Percentiles rank a stretch among this genome's conserved stretches.
Conservation (phyloP, 2,888 invertebrate species). For the Arctia plantaginis region DNA sequence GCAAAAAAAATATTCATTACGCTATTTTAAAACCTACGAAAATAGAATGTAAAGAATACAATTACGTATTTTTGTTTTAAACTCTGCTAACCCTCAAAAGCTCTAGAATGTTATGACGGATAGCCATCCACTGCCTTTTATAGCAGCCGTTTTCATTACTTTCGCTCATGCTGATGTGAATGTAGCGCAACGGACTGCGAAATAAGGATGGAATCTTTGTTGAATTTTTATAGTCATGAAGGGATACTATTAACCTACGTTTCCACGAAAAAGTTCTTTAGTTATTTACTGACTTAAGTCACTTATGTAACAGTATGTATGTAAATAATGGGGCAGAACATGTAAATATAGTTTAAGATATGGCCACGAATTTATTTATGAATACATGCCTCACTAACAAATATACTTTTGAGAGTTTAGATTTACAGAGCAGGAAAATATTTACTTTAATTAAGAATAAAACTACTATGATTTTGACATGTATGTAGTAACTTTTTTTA, state of each 20-base stretch:
- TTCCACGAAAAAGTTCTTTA: slow-evolving; percentile 43
- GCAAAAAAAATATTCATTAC: slow-evolving; percentile 43
- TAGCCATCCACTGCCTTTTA: slow-evolving; percentile 50
- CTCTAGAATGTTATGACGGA: slow-evolving; percentile 32
- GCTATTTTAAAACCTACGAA: slow-evolving; percentile 26
- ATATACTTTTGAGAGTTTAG: background rate
- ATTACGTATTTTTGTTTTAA: slow-evolving; percentile 24
- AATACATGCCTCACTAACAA: background rate
- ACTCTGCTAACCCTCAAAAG: slow-evolving; percentile 20
- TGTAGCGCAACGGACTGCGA: slow-evolving; percentile 50
- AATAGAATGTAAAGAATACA: slow-evolving; percentile 30
- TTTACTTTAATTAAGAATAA: background rate
- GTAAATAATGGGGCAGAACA: background rate
- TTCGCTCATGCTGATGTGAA: slow-evolving; percentile 51
- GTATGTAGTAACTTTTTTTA: background rate
- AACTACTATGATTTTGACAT: background rate
- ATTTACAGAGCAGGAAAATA: background rate
- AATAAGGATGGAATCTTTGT: slow-evolving; percentile 43
- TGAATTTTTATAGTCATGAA: slow-evolving; percentile 42
- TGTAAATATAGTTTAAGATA: background rate
- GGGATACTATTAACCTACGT: slow-evolving; percentile 34
- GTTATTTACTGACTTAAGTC: slow-evolving; percentile 50
- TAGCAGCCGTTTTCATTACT: slow-evolving; percentile 45
- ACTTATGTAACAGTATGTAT: slow-evolving; percentile 50
- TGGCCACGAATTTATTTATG: background rate